These are phyloP conservation scores for Drosophila kikkawai DNA, from an alignment of 1,140 invertebrate genomes.

Conservation along the genomic window DNA sequence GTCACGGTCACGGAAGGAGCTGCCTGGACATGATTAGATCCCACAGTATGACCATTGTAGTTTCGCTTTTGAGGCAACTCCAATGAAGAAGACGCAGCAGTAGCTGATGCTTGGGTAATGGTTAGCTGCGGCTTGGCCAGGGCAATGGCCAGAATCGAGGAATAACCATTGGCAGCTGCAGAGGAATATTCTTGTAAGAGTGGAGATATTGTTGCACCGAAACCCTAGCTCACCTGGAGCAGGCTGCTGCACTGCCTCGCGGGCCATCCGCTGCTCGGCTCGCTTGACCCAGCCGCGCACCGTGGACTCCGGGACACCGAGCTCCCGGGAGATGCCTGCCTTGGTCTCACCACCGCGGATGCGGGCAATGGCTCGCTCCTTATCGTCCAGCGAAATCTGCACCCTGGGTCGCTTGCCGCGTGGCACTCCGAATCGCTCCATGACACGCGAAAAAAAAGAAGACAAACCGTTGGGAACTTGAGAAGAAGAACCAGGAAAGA, in stretches of 20 bases:
- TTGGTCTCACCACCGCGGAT: slow-evolving; percentile 71
- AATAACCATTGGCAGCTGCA: not conserved
- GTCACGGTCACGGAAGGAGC: not conserved
- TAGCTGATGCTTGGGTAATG: not conserved
- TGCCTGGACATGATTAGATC: not conserved
- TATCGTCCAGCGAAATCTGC: slow-evolving; percentile 65
- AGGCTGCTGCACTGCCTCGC: slow-evolving; percentile 25
- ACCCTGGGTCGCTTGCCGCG: slow-evolving; percentile 69
- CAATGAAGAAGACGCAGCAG: not conserved
- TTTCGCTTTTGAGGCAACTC: slow-evolving; percentile 45
- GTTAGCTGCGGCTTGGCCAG: slow-evolving; percentile 26
- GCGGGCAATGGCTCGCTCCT: slow-evolving; percentile 65
- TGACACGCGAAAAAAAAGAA: not conserved
- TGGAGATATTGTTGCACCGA: not conserved
- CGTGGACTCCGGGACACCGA: slow-evolving; percentile 72
- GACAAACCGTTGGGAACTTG: not conserved
- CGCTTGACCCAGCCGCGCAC: slow-evolving; percentile 74
- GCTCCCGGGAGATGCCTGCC: slow-evolving; percentile 68
- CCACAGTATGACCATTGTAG: slow-evolving; percentile 21
- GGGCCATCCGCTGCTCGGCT: slow-evolving; percentile 61
- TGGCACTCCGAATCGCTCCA: slow-evolving; percentile 58
- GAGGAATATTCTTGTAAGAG: not conserved
- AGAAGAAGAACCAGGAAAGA: not conserved
- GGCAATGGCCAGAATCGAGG: slow-evolving; percentile 27
- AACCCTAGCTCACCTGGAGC: slow-evolving; percentile 16